Percentiles rank a stretch among this genome's conserved stretches.
Conservation (phyloP, 2,888 invertebrate genomes). For the Acleris emargana region DNA sequence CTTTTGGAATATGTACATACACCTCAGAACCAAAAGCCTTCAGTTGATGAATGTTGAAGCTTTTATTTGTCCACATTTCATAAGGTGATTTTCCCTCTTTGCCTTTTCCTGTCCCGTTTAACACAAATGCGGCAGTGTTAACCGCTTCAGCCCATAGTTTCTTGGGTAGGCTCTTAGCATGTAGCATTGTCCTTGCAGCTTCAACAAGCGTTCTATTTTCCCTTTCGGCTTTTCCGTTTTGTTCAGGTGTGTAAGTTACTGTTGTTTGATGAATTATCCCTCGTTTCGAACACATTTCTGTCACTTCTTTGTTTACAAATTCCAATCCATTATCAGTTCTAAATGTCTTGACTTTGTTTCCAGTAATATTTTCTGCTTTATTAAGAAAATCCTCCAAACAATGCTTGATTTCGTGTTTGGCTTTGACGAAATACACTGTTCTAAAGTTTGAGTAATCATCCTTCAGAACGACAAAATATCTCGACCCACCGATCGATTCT, state of each 20-base stretch:
- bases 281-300: slow-evolving; percentile 38
- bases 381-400: slow-evolving; percentile 39
- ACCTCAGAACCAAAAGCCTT: not conserved
- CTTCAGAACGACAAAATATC: slow-evolving; percentile 37
- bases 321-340: slow-evolving; percentile 49
- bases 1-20: not conserved
- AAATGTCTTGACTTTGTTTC: slow-evolving; percentile 43
- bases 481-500: slow-evolving; percentile 37
- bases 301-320: slow-evolving; percentile 44
- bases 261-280: slow-evolving; percentile 45
- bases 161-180: slow-evolving; percentile 35
- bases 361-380: slow-evolving; percentile 45
- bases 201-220: slow-evolving; percentile 55
- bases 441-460: slow-evolving; percentile 38
- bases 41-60: no score
- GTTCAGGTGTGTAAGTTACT: slow-evolving; percentile 31
- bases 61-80: no score
- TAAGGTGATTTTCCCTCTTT: no score
- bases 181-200: slow-evolving; percentile 44
- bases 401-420: slow-evolving; percentile 30
- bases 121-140: slow-evolving; percentile 33
- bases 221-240: slow-evolving; percentile 55
- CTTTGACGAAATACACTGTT: slow-evolving; percentile 37
- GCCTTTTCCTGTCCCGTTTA: slow-evolving; percentile 3
- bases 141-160: slow-evolving; percentile 40